Conservation (phyloP, 1,140 invertebrate genomes). For the Drosophila ambigua region DNA sequence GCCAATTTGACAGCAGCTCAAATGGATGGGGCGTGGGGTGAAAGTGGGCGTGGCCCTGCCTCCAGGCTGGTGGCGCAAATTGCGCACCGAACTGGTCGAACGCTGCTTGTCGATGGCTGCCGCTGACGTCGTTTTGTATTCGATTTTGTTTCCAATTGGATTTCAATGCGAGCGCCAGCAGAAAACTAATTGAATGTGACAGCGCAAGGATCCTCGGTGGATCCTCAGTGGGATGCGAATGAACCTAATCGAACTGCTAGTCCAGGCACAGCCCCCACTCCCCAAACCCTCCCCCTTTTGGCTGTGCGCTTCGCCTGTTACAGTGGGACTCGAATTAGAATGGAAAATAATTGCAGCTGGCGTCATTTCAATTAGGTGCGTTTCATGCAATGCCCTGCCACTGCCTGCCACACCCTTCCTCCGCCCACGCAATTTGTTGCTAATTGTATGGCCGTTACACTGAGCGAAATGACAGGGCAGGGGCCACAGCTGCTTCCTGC, state of each 20-base stretch:
- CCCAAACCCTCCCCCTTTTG: constrained; percentile 3
- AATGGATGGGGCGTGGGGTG: neutral
- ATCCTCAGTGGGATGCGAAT: no score
- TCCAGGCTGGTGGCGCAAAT: constrained; percentile 27
- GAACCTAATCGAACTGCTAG: no score
- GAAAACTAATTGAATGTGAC: constrained; percentile 55
- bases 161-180: constrained; percentile 62
- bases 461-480: neutral
- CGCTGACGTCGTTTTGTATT: constrained; percentile 10
- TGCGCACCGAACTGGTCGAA: neutral
- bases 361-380: constrained; percentile 72
- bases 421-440: constrained; percentile 38
- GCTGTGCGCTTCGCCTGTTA: constrained; percentile 2
- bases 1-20: constrained; percentile 41
- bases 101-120: neutral
- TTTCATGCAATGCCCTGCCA: constrained; percentile 24
- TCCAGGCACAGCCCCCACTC: neutral
- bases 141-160: constrained; percentile 50
- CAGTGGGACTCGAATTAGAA: constrained; percentile 69
- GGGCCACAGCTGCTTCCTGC: neutral
- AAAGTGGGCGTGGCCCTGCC: no score
- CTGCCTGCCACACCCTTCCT: constrained; percentile 3
- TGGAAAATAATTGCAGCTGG: constrained; percentile 77
- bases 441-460: constrained; percentile 35
- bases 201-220: neutral